Conservation (phyloP, 2,888 invertebrate genomes). For the Conistra vaccinii region DNA sequence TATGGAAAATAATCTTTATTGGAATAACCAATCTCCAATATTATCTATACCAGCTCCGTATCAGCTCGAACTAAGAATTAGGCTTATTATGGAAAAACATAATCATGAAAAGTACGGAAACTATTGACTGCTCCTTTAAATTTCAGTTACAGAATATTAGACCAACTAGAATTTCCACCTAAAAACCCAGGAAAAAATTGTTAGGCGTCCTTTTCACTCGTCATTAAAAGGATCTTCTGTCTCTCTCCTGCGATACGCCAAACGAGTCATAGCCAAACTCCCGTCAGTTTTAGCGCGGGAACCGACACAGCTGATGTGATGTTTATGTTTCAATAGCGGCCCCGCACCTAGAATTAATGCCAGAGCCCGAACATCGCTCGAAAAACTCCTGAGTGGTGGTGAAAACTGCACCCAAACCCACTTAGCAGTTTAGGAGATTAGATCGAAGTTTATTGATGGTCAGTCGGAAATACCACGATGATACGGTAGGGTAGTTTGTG, state of each 20-base stretch:
- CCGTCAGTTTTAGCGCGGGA: slow-evolving; percentile 54
- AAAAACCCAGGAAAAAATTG: background rate
- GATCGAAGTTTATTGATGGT: slow-evolving; percentile 16
- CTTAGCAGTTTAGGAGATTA: slow-evolving; percentile 53
- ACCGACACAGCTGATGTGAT: slow-evolving; percentile 53
- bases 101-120: background rate
- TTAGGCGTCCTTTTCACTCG: background rate
- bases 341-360: slow-evolving; percentile 49
- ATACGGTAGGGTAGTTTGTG: background rate
- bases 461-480: background rate
- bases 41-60: background rate
- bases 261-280: slow-evolving; percentile 24
- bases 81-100: background rate
- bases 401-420: slow-evolving; percentile 45
- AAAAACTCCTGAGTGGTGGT: slow-evolving; percentile 48
- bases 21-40: background rate
- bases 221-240: slow-evolving; percentile 31
- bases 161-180: too few relatives aligned
- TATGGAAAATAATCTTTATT: background rate
- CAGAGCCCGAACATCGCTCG: slow-evolving; percentile 19
- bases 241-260: background rate
- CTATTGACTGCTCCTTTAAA: background rate
- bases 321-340: slow-evolving; percentile 54
- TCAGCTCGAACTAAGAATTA: background rate
- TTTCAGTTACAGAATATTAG: background rate